Conservation (phyloP, 2,113 vertebrate genomes). For the Megaptera novaeangliae region DNA sequence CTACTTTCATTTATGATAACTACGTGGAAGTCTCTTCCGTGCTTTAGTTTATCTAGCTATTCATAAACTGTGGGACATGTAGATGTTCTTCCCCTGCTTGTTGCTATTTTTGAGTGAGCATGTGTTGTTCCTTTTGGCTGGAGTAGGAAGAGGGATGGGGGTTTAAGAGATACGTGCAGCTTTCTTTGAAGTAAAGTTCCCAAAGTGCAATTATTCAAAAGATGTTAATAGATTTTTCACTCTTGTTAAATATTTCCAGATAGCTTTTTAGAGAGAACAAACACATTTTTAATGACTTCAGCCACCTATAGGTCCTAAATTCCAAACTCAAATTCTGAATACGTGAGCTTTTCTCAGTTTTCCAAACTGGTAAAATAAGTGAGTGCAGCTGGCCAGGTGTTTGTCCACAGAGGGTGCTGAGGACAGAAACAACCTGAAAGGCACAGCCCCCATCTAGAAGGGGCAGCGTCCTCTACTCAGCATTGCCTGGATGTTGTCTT, state of each 20-base stretch:
- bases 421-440: too few species aligned
- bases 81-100: neutral
- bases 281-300: neutral
- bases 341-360: neutral
- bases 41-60: neutral
- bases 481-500: neutral
- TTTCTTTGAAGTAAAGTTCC: neutral
- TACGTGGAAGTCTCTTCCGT: neutral
- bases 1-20: neutral
- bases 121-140: neutral
- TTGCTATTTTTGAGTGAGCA: neutral
- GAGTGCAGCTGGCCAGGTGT: neutral
- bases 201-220: neutral
- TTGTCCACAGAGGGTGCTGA: neutral
- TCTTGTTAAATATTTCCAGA: neutral
- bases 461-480: neutral
- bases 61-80: neutral
- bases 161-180: neutral
- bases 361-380: neutral
- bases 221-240: neutral
- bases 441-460: fast-evolving
- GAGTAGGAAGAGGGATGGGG: too few species aligned
- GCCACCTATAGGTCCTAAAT: neutral
- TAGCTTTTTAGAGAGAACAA: neutral
- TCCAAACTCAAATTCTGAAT: neutral